phyloP scores from a whole-genome alignment of 2,797 vertebrate species.

The Nasua narica region DNA sequence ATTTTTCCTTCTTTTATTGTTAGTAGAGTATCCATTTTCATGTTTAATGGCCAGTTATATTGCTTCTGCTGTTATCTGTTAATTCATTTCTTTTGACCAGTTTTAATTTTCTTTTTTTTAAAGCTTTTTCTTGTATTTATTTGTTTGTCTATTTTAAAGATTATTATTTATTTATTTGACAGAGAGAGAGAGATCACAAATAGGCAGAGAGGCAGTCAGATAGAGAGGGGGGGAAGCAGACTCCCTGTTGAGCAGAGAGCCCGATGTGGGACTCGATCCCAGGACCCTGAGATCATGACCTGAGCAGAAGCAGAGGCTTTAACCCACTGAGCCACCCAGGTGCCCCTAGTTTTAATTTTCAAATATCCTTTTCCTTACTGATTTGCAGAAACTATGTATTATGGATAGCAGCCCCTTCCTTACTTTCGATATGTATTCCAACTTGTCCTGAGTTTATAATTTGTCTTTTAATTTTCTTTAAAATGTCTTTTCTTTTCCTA shows the following conservation, averaged over 20 bases:
- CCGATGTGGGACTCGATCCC: too few relatives aligned
- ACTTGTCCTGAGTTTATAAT: neutral
- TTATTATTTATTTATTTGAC: too few relatives aligned
- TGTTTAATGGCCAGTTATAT: neutral
- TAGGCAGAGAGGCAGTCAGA: too few relatives aligned
- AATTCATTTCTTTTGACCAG: neutral
- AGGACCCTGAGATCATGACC: too few relatives aligned
- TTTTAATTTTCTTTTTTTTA: neutral
- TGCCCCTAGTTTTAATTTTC: neutral
- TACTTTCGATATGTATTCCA: neutral
- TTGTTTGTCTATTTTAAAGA: too few relatives aligned
- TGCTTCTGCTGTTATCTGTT: neutral
- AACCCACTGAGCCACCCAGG: too few relatives aligned
- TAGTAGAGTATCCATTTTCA: neutral
- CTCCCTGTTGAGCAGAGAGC: too few relatives aligned
- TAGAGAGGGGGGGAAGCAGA: too few relatives aligned
- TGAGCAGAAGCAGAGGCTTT: too few relatives aligned
- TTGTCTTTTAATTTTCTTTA: neutral
- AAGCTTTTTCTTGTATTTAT: too few relatives aligned
- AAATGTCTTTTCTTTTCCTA: slow-evolving; percentile 11
- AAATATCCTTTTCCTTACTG: neutral
- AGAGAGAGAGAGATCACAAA: too few relatives aligned
- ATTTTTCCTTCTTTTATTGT: neutral
- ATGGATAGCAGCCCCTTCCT: neutral
- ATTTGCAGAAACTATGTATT: neutral